These are phyloP conservation scores for Pachydiplax longipennis DNA, from an alignment of 2,888 invertebrate species.

Conservation along the genomic window DNA sequence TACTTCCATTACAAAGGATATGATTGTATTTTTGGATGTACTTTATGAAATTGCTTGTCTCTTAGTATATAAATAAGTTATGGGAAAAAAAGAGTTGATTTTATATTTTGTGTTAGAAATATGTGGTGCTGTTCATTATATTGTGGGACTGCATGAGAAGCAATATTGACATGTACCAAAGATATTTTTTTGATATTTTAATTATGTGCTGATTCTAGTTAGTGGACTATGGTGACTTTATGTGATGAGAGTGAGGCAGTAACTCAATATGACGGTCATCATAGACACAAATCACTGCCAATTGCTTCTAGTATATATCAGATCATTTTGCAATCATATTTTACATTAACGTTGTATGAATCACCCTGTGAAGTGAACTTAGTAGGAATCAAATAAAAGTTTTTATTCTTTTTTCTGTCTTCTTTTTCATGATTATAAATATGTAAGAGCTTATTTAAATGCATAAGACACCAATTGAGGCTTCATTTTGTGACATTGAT, in stretches of 20 bases:
- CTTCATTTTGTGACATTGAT: too few species aligned
- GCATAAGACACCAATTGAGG: too few species aligned
- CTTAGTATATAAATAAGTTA: constrained; percentile 35
- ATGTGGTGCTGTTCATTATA: constrained; percentile 39
- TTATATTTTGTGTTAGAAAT: constrained; percentile 29
- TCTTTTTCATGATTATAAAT: too few species aligned
- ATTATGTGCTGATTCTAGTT: constrained; percentile 44
- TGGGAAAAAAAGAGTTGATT: constrained; percentile 32
- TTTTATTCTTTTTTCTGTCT: constrained; percentile 25
- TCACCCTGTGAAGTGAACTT: constrained; percentile 26
- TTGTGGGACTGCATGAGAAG: constrained; percentile 36
- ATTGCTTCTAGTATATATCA: constrained; percentile 40
- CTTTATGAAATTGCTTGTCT: constrained; percentile 15
- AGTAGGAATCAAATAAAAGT: constrained; percentile 35
- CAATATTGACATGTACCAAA: constrained; percentile 45
- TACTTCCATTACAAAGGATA: neutral
- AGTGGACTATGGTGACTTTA: constrained; percentile 24
- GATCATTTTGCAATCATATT: constrained; percentile 38
- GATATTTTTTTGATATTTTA: constrained; percentile 41
- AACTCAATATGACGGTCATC: constrained; percentile 29
- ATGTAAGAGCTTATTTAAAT: too few species aligned
- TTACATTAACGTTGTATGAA: constrained; percentile 29
- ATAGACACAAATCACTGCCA: constrained; percentile 42
- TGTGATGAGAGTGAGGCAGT: constrained; percentile 9
- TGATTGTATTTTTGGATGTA: neutral